A percentile compares a stretch with the other conserved stretches of the same genome.
Evolutionary conservation across 1,140 invertebrate genomes (phyloP).

Genomic region (Brachionus koreanus): DNA sequence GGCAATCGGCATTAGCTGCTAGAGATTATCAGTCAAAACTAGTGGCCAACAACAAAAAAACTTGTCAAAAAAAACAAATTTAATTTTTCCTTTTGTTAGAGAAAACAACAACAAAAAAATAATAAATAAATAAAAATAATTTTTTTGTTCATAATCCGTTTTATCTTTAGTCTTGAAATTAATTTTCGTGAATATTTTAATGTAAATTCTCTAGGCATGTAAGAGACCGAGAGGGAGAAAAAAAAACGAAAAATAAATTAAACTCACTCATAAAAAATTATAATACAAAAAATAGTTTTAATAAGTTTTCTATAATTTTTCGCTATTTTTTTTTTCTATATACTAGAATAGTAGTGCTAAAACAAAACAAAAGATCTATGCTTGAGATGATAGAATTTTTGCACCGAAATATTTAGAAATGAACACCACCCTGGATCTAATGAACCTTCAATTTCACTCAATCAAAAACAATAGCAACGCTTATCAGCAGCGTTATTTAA

Average conservation of each 20-base stretch:
- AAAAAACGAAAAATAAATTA: conserved; percentile 21
- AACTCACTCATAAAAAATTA: conserved; percentile 41
- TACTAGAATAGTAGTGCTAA: background rate
- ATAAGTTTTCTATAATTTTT: conserved; percentile 6
- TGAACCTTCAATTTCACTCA: conserved; percentile 21
- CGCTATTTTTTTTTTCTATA: background rate
- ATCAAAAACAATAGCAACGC: conserved; percentile 13
- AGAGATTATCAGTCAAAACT: too few species aligned
- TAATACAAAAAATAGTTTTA: conserved; percentile 28
- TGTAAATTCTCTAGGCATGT: background rate
- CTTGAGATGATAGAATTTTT: background rate
- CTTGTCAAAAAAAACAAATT: background rate
- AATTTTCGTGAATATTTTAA: background rate
- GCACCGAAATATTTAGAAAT: conserved; percentile 9
- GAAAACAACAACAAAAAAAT: too few species aligned
- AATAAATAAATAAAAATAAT: too few species aligned
- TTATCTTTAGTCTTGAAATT: background rate
- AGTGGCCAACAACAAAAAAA: too few species aligned
- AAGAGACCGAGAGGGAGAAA: background rate
- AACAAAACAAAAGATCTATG: background rate
- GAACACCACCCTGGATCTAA: background rate
- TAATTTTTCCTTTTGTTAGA: background rate
- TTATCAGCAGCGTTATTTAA: background rate
- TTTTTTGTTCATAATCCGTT: background rate
- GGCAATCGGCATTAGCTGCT: background rate